Percentiles rank a stretch among this genome's conserved stretches.
These are phyloP conservation scores for Julus scandinavius DNA, from an alignment of 2,888 invertebrate genomes.

Conservation along the genomic window DNA sequence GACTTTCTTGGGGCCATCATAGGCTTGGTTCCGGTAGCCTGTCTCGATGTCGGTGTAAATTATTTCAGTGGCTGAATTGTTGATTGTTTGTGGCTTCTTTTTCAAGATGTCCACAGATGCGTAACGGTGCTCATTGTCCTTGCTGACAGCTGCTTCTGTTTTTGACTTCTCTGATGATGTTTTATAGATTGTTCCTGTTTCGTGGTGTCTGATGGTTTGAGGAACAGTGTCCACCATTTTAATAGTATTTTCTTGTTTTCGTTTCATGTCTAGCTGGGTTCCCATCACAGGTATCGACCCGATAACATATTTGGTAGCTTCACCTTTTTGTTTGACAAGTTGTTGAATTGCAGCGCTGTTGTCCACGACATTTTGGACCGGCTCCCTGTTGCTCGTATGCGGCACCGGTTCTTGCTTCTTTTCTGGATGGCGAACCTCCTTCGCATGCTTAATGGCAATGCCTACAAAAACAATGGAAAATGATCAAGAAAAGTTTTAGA, in stretches of 20 bases:
- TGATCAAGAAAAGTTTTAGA: background rate
- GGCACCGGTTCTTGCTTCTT: background rate
- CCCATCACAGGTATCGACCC: too few relatives aligned
- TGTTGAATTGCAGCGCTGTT: background rate
- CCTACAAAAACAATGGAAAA: background rate
- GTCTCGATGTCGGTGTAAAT: background rate
- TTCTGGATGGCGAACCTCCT: background rate
- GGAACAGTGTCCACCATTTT: too few relatives aligned
- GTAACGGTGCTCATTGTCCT: background rate
- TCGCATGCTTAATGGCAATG: background rate
- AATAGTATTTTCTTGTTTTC: background rate
- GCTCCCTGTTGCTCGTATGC: background rate
- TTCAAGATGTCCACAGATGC: background rate
- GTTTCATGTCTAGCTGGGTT: background rate
- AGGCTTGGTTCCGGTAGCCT: background rate
- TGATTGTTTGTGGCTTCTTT: background rate
- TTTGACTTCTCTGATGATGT: background rate
- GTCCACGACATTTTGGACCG: background rate
- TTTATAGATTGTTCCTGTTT: background rate
- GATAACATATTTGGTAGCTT: background rate
- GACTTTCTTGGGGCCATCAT: background rate
- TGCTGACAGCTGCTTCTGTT: background rate
- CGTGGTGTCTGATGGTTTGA: background rate
- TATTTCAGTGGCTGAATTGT: background rate
- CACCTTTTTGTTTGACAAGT: background rate